Base-by-base conservation (phyloP, 2,113 vertebrate species). In the Antechinus stuartii region DNA sequence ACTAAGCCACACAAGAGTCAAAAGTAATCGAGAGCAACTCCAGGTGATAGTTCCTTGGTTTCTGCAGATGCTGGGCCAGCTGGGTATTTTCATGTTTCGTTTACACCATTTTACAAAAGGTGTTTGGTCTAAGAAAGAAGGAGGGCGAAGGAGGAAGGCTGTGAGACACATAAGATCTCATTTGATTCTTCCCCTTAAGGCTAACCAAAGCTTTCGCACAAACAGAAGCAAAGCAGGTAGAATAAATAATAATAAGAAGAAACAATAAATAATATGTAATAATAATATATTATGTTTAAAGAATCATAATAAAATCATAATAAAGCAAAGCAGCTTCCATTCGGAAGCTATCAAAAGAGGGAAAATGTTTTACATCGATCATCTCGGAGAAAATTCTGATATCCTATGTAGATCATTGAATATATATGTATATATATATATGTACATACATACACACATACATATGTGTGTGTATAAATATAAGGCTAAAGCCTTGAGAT, bases 31-130 rank as follows among this genome's bases (percentile, higher is more conserved):
- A 53, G 42, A 89, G 96, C 10, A 91, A 49, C 93, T 96, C 91
- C 94, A 84, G 95, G 94, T 89, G 92, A 42, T 94, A 90, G 93
- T 53, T 94, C 56, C 35, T 57, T 92, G 47, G 54, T 68, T 19
- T 35, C 23, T 91, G 23, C 30, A 91, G 90, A 56, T 91, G 91
- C 91, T 2, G 95, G 90, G 91, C 19, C 54, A 55, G 55, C 57
- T 90, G 93, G 91, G 95, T 93, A 23, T 57, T 42, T 57, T 94
- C 61, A 27, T 91, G 27, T 57, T 94, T 96, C 89, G 46, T 93
- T 94, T 56, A 27, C 25, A 50, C 54, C 92, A 16, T 52, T 94
- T 25, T 94, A 91, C 12, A 42, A 84, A 84, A 55, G 91, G 57
- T 46, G 54, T 42, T 90, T 47, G 50, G 56, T 93, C 95, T 76